These are phyloP conservation scores for Sebastes cheni DNA, from an alignment of 2,797 vertebrate species.

Conservation along the genomic window DNA sequence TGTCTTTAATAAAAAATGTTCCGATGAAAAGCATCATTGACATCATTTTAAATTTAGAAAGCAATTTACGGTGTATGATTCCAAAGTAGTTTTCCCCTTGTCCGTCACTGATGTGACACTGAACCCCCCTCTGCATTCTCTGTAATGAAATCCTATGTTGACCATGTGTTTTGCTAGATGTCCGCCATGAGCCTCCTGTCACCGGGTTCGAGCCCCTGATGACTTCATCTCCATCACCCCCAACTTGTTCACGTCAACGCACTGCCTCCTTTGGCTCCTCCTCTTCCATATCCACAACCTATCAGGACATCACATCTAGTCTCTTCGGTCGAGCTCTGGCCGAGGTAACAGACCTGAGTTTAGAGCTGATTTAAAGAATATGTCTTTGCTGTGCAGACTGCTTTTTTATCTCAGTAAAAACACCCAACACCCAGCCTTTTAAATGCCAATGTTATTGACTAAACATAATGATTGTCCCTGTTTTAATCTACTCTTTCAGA, in stretches of 20 bases:
- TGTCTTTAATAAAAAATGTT: background rate
- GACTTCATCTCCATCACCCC: conserved; percentile 69
- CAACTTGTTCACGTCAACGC: conserved; percentile 68
- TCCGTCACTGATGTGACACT: background rate
- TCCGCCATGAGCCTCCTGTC: conserved; percentile 58
- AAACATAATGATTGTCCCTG: background rate
- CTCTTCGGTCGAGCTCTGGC: conserved; percentile 85
- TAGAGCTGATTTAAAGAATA: background rate
- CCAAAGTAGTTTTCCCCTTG: background rate
- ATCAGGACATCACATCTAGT: conserved; percentile 88
- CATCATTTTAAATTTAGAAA: background rate
- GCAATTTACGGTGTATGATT: background rate
- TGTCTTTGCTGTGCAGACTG: background rate
- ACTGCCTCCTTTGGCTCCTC: conserved; percentile 80
- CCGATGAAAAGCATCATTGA: background rate
- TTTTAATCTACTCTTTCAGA: background rate
- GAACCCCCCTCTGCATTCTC: background rate
- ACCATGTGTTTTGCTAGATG: conserved; percentile 63
- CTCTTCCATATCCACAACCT: conserved; percentile 81
- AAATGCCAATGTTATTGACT: background rate
- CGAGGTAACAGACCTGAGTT: conserved; percentile 80
- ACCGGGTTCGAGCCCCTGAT: conserved; percentile 64
- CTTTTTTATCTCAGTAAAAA: background rate
- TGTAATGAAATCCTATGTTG: background rate
- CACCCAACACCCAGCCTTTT: background rate